Evolutionary conservation across 1,140 invertebrate species (phyloP), one percentile per base, ranked within the genome.

Genomic region (Brachionus koreanus): DNA sequence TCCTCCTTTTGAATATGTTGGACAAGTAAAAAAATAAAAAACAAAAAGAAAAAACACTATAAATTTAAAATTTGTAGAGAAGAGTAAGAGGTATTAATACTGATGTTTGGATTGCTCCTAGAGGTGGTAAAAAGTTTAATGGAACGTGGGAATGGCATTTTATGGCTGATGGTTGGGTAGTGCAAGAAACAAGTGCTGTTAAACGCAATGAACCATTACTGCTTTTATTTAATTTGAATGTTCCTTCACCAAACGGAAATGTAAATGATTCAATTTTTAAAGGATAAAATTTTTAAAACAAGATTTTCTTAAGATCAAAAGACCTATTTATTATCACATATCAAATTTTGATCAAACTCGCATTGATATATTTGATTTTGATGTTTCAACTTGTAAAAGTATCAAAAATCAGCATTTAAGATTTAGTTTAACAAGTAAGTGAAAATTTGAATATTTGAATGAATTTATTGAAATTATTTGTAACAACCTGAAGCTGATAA

Each of bases 281-380:
- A 42, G n/a, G n/a, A 19, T 29, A 29, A 43, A 29, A 16, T 75
- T 12, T 25, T 39, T n/a, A n/a, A 39, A 25, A 35, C 5, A 29
- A 77, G 2, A 42, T 10, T 52, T 63, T n/a, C 0, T 52, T 42
- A 25, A 61, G 76, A 61, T 42, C 6, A 61, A 61, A 61, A 23
- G 16, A 61, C 76, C 76, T 5, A 61, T 79, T 16, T 79, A 61
- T 16, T 61, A 61, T 49, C 76, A 79, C 6, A 33, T 79, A 61
- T 37, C 76, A 7, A 65, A 79, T 39, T 79, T 79, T 61, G 76
- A 79, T 65, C 35, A 57, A 25, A 61, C 76, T 23, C 33, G 76
- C 13, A 79, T 79, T 25, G 39, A 79, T 37, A 33, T 79, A 12
- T 79, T 61, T 79, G 76, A 79, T 43, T 79, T 79, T 79, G 76